Evolutionary conservation across 2,888 invertebrate genomes (phyloP).

Genomic region (Synergus itoensis): DNA sequence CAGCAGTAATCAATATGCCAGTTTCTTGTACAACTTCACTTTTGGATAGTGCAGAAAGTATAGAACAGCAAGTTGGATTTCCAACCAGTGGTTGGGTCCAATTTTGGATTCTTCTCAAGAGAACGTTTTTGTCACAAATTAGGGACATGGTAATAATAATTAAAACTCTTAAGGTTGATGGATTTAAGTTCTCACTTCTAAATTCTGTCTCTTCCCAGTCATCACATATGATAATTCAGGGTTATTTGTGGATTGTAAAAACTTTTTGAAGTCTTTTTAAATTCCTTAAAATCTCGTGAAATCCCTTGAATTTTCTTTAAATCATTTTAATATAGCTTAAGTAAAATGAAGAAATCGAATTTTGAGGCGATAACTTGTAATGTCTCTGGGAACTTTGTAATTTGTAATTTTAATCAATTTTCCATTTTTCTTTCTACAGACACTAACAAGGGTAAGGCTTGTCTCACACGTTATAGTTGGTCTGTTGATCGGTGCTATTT

Average conservation of each 20-base stretch:
- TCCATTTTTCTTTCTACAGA: constrained; percentile 79
- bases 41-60: constrained; percentile 86
- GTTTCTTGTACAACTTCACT: constrained; percentile 87
- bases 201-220: too few species aligned
- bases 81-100: constrained; percentile 91
- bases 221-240: too few species aligned
- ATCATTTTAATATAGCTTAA: too few species aligned
- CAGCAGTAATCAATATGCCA: constrained; percentile 73
- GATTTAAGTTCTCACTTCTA: too few species aligned
- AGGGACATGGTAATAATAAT: constrained; percentile 80
- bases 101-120: constrained; percentile 92
- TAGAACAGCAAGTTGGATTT: constrained; percentile 86
- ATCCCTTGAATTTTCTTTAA: too few species aligned
- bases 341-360: too few species aligned
- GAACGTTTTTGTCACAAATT: constrained; percentile 90
- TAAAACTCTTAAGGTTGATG: too few species aligned
- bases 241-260: too few species aligned
- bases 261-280: too few species aligned
- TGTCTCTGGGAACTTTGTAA: too few species aligned
- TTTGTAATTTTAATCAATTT: neutral
- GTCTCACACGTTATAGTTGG: constrained; percentile 94
- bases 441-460: constrained; percentile 92
- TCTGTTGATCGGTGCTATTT: constrained; percentile 94
- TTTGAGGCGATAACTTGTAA: too few species aligned
- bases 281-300: too few species aligned